These are phyloP conservation scores for Danio jaintianensis DNA, from an alignment of 2,797 vertebrate genomes.

Conservation along the genomic window DNA sequence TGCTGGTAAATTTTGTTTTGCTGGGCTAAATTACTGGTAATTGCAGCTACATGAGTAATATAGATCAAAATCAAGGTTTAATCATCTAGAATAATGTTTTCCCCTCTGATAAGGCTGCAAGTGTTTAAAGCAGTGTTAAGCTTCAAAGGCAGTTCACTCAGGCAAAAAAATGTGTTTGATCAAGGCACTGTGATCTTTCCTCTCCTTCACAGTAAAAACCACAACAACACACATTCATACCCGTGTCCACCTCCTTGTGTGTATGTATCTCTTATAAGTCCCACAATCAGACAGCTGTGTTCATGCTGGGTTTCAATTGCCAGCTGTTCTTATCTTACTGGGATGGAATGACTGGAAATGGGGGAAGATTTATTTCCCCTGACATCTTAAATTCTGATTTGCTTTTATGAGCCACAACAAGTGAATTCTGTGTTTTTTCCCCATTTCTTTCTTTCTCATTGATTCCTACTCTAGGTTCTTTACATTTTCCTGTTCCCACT, in stretches of 20 bases:
- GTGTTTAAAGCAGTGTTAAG: slow-evolving; percentile 58
- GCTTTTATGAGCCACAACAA: slow-evolving; percentile 51
- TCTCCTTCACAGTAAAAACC: slow-evolving; percentile 1
- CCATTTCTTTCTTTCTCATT: slow-evolving; percentile 14
- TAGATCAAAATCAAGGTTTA: slow-evolving; percentile 72
- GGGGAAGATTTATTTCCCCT: slow-evolving; percentile 47
- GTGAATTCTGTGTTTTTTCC: slow-evolving; percentile 52
- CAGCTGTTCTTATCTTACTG: slow-evolving; percentile 68
- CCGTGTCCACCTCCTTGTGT: slow-evolving; percentile 19
- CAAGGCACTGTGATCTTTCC: slow-evolving; percentile 48
- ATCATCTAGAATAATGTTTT: slow-evolving; percentile 75
- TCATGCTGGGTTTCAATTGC: slow-evolving; percentile 55
- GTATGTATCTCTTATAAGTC: slow-evolving; percentile 57
- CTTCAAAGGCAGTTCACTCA: slow-evolving; percentile 59
- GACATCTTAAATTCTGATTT: slow-evolving; percentile 44
- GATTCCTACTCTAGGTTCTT: slow-evolving; percentile 16
- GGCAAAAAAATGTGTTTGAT: slow-evolving; percentile 62
- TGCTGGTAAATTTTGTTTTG: slow-evolving; percentile 60
- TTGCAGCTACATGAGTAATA: slow-evolving; percentile 67
- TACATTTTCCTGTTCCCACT: slow-evolving; percentile 13
- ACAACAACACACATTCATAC: slow-evolving; percentile 34
- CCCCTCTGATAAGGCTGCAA: slow-evolving; percentile 63
- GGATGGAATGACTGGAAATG: slow-evolving; percentile 44
- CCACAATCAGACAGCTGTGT: slow-evolving; percentile 73
- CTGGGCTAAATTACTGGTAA: slow-evolving; percentile 64